phyloP scores from a whole-genome alignment of 1,140 invertebrate genomes.

The Eriosoma lanigerum region DNA sequence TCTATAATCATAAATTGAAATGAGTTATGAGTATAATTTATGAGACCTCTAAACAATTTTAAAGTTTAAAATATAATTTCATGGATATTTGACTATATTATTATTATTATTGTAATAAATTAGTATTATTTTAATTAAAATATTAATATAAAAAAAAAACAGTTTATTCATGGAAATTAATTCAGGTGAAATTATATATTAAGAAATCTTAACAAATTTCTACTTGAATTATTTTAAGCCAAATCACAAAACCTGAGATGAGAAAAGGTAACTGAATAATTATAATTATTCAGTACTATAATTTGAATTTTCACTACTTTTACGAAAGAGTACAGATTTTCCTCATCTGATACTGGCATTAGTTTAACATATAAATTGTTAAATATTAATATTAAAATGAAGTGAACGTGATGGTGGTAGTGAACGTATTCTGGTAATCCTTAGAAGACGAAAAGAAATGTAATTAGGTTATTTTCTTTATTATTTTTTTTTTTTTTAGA shows the following conservation, averaged over 20 bases:
- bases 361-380: conserved; percentile 9
- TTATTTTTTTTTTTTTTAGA: too few species aligned
- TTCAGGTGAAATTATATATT: background rate
- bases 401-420: background rate
- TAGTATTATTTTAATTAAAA: too few species aligned
- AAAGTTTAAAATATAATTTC: too few species aligned
- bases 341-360: background rate
- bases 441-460: background rate
- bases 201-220: background rate
- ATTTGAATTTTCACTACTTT: conserved; percentile 9
- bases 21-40: too few species aligned
- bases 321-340: background rate
- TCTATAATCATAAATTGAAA: too few species aligned
- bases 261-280: background rate
- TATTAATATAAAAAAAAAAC: too few species aligned
- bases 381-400: background rate
- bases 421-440: background rate
- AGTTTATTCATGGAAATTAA: background rate
- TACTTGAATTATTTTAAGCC: background rate
- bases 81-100: too few species aligned
- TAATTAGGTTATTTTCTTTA: conserved; percentile 5
- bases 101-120: too few species aligned
- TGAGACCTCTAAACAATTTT: too few species aligned
- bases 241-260: background rate
- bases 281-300: background rate